Evolutionary conservation across 2,113 vertebrate species (phyloP).

Genomic region (Accipiter virgatus): DNA sequence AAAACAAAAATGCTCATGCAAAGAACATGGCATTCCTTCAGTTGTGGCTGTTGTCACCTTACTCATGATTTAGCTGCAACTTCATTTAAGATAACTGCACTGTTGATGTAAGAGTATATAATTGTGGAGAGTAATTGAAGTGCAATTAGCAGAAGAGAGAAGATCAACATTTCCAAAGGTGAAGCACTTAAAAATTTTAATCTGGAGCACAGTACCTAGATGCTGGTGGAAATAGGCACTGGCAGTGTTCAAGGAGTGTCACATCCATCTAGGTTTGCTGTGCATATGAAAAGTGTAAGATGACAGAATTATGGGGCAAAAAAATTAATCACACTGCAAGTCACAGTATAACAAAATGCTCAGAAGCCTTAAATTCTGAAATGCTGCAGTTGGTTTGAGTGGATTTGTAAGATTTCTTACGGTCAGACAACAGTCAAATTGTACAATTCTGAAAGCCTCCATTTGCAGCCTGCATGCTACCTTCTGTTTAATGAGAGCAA

Average conservation of each 20-base stretch:
- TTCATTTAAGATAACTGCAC: neutral
- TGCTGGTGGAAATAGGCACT: neutral
- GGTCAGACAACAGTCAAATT: neutral
- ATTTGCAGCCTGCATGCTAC: neutral
- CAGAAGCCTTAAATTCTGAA: neutral
- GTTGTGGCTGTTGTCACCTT: neutral
- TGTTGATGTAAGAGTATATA: neutral
- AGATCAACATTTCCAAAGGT: neutral
- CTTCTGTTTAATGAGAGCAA: neutral
- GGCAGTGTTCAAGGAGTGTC: neutral
- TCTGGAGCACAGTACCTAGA: neutral
- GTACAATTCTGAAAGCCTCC: neutral
- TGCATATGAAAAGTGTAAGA: neutral
- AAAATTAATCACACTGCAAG: neutral
- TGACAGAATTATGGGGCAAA: neutral
- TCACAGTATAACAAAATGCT: neutral
- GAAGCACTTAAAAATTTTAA: neutral
- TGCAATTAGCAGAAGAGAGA: neutral
- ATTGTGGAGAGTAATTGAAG: neutral
- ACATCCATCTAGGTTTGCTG: neutral
- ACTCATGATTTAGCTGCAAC: neutral
- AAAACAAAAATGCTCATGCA: neutral
- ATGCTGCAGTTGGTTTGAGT: neutral
- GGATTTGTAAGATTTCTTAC: neutral
- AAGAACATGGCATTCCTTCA: neutral